A percentile compares a stretch with the other conserved stretches of the same genome.
Evolutionary conservation across 92 coral and sea anemone genomes (phyloP).

Genomic region (Plumapathes pennacea): DNA sequence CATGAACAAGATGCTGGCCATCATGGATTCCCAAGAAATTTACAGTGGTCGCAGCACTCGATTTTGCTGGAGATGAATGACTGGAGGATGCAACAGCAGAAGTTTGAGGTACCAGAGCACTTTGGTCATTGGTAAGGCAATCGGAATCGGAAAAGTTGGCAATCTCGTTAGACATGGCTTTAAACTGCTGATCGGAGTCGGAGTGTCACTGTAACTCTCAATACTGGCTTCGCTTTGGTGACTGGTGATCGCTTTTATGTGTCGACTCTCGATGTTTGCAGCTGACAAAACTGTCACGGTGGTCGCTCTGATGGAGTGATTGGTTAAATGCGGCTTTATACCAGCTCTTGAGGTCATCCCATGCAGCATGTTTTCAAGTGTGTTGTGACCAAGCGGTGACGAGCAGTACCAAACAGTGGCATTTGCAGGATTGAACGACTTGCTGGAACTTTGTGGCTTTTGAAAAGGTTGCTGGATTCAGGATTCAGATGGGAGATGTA

Average conservation of each 20-base stretch:
- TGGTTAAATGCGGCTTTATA: conserved; percentile 23
- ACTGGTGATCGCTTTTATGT: conserved; percentile 46
- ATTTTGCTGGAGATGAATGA: neutral
- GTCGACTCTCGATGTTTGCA: conserved; percentile 36
- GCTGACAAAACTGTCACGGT: conserved; percentile 41
- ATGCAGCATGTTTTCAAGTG: conserved; percentile 40
- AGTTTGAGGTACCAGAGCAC: conserved; percentile 6
- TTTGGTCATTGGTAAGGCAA: neutral
- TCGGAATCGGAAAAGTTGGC: conserved; percentile 24
- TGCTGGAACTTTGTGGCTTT: conserved; percentile 33
- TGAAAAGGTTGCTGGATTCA: conserved; percentile 12
- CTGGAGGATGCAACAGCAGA: conserved; percentile 16
- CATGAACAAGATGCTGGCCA: conserved; percentile 29
- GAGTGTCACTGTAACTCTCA: conserved; percentile 36
- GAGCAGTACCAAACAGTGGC: conserved; percentile 37
- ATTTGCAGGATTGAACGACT: conserved; percentile 36
- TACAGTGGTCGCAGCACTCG: neutral
- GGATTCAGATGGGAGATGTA: conserved; percentile 38
- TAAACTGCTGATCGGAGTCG: conserved; percentile 53
- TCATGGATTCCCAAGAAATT: conserved; percentile 6
- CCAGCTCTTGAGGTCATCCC: conserved; percentile 49
- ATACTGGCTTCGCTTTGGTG: conserved; percentile 48
- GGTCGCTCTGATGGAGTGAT: conserved; percentile 52
- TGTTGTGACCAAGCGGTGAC: conserved; percentile 34
- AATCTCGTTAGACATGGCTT: conserved; percentile 36